Conservation (phyloP, 2,888 invertebrate species). For the Pristionchus maxplancki region DNA sequence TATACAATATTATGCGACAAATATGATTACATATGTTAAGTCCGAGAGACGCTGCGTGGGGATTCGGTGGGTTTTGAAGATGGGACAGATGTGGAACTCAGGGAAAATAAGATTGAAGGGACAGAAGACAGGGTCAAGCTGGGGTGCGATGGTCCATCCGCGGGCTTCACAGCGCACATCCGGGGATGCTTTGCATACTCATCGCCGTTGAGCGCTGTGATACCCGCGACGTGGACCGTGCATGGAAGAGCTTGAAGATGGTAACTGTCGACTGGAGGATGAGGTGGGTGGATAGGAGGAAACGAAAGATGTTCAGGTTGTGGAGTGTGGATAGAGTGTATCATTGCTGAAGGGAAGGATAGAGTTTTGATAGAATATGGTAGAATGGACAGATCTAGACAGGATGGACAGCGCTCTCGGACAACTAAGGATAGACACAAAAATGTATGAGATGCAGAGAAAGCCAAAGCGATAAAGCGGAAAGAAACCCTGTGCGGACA, state of each 20-base stretch:
- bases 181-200: background rate
- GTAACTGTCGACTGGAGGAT: background rate
- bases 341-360: background rate
- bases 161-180: slow-evolving; percentile 39
- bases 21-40: background rate
- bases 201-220: slow-evolving; percentile 52
- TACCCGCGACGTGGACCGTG: slow-evolving; percentile 47
- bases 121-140: background rate
- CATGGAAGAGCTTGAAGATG: background rate
- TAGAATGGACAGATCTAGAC: background rate
- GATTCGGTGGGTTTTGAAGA: background rate
- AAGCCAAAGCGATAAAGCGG: background rate
- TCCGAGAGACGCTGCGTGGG: background rate
- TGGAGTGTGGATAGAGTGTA: no score
- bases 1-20: background rate
- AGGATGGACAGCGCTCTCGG: background rate
- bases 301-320: no score
- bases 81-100: background rate
- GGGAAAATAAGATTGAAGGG: background rate
- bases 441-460: background rate
- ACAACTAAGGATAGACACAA: background rate
- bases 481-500: slow-evolving; percentile 13
- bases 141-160: background rate
- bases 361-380: background rate
- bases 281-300: no score